These are phyloP conservation scores for Botia kubotai DNA, from an alignment of 2,797 vertebrate species.

Conservation along the genomic window DNA sequence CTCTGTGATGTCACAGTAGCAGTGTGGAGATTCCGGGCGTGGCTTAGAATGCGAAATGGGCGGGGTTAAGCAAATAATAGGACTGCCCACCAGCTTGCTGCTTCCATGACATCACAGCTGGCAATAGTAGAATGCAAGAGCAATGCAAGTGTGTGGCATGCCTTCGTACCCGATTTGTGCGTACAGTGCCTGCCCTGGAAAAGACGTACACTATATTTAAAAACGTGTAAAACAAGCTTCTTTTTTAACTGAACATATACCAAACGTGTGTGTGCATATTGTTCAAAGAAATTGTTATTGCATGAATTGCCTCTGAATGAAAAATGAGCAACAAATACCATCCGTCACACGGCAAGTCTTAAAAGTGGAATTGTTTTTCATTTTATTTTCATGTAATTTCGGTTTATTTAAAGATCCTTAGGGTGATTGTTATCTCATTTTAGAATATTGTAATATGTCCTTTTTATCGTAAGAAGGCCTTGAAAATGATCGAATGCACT, in stretches of 20 bases:
- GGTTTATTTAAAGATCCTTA: constrained; percentile 18
- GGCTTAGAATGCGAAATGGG: constrained; percentile 49
- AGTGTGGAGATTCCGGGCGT: constrained; percentile 66
- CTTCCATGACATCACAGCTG: constrained; percentile 84
- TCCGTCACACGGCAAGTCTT: constrained; percentile 70
- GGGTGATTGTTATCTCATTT: constrained; percentile 19
- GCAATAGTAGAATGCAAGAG: constrained; percentile 91
- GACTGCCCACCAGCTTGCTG: constrained; percentile 67
- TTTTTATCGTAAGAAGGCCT: constrained; percentile 41
- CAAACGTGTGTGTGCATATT: constrained; percentile 85
- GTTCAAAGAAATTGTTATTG: constrained; percentile 86
- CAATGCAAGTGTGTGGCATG: constrained; percentile 92
- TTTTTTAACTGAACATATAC: constrained; percentile 87
- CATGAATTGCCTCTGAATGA: constrained; percentile 85
- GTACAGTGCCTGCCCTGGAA: constrained; percentile 88
- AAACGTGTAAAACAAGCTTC: constrained; percentile 81
- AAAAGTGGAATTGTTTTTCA: constrained; percentile 67
- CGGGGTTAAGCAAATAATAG: constrained; percentile 13
- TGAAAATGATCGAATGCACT: constrained; percentile 36
- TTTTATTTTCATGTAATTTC: constrained; percentile 57
- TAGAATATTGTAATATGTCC: constrained; percentile 34
- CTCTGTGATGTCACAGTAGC: constrained; percentile 80
- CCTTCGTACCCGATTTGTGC: constrained; percentile 86
- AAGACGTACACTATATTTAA: constrained; percentile 73
- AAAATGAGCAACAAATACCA: constrained; percentile 65